phyloP scores from a whole-genome alignment of 2,888 invertebrate genomes.

The Andricus curvator region DNA sequence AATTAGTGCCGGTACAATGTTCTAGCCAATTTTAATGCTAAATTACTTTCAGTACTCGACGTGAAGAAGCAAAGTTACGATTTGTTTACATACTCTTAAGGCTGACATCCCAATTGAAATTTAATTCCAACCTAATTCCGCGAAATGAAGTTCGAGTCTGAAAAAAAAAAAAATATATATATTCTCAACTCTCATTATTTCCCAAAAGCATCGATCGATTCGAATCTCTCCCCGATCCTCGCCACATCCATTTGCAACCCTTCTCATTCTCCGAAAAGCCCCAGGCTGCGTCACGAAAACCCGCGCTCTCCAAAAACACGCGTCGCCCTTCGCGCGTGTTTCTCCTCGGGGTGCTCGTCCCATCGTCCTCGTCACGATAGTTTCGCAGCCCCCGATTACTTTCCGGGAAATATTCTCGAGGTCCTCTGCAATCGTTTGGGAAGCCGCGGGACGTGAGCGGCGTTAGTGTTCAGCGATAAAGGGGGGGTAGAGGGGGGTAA shows the following conservation, averaged over 20 bases:
- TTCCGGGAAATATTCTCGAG: conserved; percentile 40
- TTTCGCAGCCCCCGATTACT: conserved; percentile 35
- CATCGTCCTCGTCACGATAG: conserved; percentile 39
- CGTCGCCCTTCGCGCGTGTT: conserved; percentile 38
- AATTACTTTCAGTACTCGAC: too few relatives aligned
- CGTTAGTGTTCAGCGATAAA: conserved; percentile 10
- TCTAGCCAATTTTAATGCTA: too few relatives aligned
- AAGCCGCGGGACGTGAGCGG: conserved; percentile 27
- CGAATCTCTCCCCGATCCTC: conserved; percentile 19
- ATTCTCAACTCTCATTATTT: conserved; percentile 17
- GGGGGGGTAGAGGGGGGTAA: background rate
- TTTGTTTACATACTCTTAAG: too few relatives aligned
- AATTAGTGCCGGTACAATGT: too few relatives aligned
- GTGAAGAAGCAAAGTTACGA: too few relatives aligned
- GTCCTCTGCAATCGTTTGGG: conserved; percentile 29
- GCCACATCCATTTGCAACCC: conserved; percentile 36
- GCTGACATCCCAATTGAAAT: background rate
- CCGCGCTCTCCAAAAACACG: conserved; percentile 32
- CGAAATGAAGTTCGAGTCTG: background rate
- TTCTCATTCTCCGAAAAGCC: conserved; percentile 36
- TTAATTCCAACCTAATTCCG: background rate
- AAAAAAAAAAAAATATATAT: conserved; percentile 2
- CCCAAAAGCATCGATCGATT: conserved; percentile 6
- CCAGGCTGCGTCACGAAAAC: conserved; percentile 38
- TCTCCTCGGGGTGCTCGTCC: conserved; percentile 20